A percentile compares a stretch with the other conserved stretches of the same genome.
phyloP scores from a whole-genome alignment of 2,888 invertebrate species.

The Drosophila maculinotata region DNA sequence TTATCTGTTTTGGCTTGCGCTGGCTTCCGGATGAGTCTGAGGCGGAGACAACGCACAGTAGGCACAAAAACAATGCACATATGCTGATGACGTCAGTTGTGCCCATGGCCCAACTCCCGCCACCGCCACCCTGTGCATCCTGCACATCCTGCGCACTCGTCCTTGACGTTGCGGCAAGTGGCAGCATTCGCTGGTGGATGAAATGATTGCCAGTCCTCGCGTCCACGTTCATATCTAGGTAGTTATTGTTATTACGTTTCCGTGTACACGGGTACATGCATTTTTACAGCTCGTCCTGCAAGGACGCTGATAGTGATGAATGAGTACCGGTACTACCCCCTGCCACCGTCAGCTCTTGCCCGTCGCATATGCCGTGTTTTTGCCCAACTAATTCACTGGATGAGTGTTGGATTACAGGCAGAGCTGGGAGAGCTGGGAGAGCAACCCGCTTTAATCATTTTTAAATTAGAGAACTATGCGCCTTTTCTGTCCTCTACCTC shows the following conservation, averaged over 20 bases:
- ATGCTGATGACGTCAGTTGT: slow-evolving; percentile 69
- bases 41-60: slow-evolving; percentile 9
- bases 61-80: slow-evolving; percentile 67
- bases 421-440: neutral
- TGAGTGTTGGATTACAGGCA: slow-evolving; percentile 82
- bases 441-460: slow-evolving; percentile 81
- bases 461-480: slow-evolving; percentile 79
- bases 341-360: neutral
- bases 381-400: slow-evolving; percentile 72
- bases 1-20: slow-evolving; percentile 83
- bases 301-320: slow-evolving; percentile 69
- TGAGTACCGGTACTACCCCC: slow-evolving; percentile 35
- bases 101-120: too few species aligned
- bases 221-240: slow-evolving; percentile 32
- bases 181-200: slow-evolving; percentile 69
- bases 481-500: slow-evolving; percentile 50
- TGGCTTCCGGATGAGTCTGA: slow-evolving; percentile 44
- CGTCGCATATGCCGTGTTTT: slow-evolving; percentile 78
- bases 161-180: slow-evolving; percentile 75
- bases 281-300: slow-evolving; percentile 48
- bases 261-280: slow-evolving; percentile 57
- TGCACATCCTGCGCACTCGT: slow-evolving; percentile 50
- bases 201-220: slow-evolving; percentile 80
- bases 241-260: slow-evolving; percentile 75
- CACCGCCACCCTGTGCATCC: neutral